Conservation (phyloP, 2,888 invertebrate genomes). For the Callyntrura guangdongensis region DNA sequence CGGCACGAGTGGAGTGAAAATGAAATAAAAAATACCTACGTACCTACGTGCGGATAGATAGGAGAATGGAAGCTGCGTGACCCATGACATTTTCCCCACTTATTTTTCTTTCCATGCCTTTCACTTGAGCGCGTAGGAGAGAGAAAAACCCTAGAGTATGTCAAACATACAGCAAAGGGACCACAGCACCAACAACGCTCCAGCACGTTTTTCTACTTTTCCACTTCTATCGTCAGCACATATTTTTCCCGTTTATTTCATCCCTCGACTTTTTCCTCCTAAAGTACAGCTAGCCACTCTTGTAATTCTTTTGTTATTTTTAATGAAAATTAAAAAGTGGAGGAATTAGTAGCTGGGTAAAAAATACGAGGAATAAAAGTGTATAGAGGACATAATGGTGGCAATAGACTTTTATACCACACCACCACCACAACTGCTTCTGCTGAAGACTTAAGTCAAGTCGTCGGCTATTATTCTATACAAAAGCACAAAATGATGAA, state of each 20-base stretch:
- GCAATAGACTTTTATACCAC: too few relatives aligned
- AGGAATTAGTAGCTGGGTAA: not conserved
- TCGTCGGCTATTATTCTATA: too few relatives aligned
- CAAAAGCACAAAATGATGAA: too few relatives aligned
- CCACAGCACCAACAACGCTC: not conserved
- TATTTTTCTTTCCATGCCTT: not conserved
- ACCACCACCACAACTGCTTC: not conserved
- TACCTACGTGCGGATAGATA: not conserved
- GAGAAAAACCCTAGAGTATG: not conserved
- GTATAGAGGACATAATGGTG: too few relatives aligned
- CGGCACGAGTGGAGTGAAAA: not conserved
- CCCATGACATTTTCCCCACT: slow-evolving; percentile 47
- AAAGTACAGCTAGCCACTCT: too few relatives aligned
- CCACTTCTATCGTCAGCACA: not conserved
- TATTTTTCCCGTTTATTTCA: not conserved
- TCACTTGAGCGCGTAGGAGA: not conserved
- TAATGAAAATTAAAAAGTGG: not conserved
- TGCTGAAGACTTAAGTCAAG: not conserved
- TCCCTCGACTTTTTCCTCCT: not conserved
- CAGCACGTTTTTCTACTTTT: not conserved
- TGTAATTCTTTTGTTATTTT: too few relatives aligned
- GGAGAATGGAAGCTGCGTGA: not conserved
- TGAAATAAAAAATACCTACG: not conserved
- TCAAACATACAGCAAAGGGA: not conserved
- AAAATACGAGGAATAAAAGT: not conserved